These are phyloP conservation scores for Atopsyche davidsoni DNA, from an alignment of 1,140 invertebrate genomes.

Conservation along the genomic window DNA sequence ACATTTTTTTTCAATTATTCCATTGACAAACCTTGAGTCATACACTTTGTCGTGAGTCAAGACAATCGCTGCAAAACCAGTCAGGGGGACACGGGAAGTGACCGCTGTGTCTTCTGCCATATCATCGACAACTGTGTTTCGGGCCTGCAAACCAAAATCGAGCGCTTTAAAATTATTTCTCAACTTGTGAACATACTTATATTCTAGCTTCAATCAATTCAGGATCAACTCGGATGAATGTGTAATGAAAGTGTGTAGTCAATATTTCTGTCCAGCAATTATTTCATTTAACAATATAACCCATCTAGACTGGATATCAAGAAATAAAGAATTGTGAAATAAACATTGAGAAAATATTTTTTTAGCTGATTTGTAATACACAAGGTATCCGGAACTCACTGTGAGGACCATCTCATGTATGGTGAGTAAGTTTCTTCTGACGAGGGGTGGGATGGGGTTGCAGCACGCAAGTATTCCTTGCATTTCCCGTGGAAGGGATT, in stretches of 20 bases:
- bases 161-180: no score
- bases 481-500: conserved; percentile 86
- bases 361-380: background rate
- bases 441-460: conserved; percentile 82
- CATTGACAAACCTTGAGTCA: no score
- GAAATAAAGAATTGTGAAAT: background rate
- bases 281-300: background rate
- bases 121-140: no score
- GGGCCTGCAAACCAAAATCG: no score
- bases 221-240: background rate
- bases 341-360: background rate
- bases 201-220: background rate
- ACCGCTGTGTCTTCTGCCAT: no score
- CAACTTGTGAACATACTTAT: no score
- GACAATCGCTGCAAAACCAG: no score
- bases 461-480: conserved; percentile 92
- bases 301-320: background rate
- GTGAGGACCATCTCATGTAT: conserved; percentile 37
- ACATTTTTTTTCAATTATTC: no score
- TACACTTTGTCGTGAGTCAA: no score
- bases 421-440: conserved; percentile 36
- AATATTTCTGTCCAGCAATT: background rate
- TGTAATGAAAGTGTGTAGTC: background rate
- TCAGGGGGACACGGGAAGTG: no score
- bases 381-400: conserved; percentile 28